Conservation (phyloP, 2,888 invertebrate species). For the Theristus sp. region DNA sequence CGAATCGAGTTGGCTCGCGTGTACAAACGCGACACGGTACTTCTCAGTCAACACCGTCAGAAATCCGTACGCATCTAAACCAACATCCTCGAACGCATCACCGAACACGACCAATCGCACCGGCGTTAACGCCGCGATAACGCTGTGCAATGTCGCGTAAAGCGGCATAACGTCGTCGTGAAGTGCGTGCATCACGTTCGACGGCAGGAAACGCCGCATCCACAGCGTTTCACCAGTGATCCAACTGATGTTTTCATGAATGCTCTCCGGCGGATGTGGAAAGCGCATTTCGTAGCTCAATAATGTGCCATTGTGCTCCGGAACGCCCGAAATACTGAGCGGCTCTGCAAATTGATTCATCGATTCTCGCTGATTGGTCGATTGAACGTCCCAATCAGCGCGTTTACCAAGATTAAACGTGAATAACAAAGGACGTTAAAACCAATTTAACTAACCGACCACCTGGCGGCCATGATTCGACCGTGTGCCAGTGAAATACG, state of each 20-base stretch:
- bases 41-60: neutral
- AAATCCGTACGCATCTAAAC: no score
- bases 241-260: neutral
- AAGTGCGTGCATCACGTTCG: neutral
- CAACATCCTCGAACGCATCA: neutral
- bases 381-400: no score
- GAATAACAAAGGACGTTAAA: no score
- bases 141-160: neutral
- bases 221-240: neutral
- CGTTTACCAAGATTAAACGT: no score
- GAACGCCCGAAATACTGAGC: neutral
- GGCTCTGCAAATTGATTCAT: neutral
- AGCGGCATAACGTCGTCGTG: neutral
- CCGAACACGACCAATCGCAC: neutral
- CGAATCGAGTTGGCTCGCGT: neutral
- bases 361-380: no score
- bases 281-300: neutral
- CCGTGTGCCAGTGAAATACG: no score
- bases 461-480: no score
- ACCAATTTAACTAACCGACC: no score
- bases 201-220: neutral
- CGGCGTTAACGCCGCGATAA: neutral
- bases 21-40: neutral
- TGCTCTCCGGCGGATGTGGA: no score
- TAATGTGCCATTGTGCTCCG: neutral